Base-by-base conservation (phyloP, 1,140 invertebrate species). In the Zaprionus nigranus region DNA sequence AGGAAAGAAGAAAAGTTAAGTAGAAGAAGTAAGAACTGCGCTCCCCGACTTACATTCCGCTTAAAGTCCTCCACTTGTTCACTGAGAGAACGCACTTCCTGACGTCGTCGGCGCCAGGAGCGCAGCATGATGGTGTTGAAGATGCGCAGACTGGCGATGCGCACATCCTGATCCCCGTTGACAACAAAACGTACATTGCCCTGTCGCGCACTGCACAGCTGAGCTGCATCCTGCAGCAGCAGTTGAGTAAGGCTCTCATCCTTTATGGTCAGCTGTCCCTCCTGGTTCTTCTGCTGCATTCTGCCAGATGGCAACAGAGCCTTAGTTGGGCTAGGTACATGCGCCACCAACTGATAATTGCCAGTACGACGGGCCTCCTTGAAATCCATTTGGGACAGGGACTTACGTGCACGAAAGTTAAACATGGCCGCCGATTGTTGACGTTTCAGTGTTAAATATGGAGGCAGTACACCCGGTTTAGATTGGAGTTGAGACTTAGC, bases 351-450 rank as follows among this genome's bases (percentile, higher is more conserved):
- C 17, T 81, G 82, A 66, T 83, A 82, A 60, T 73, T 78, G 13
- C 79, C 82, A 0, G 82, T 76, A 20, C 90, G 90, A 7, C 81
- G 81, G 0, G 77, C 78, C 43, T 92, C 83, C 57, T 85, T 92
- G n/a, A 92, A 85, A 58, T 92, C 90, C 77, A 92, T 92, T 69
- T 92, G 90, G 1, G 90, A 92, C 0, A 88, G 28, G 0, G 90
- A 92, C 20, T 92, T 92, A 5, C 90, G 91, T 9, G 82, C 70
- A 1, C 69, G 78, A 15, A 78, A 92, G 22, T 79, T 88, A 1
- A 92, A 46, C 34, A 90, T 78, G 20, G 81, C 63, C 2, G 76
- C 76, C 0, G 90, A 75, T 12, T 75, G 75, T 22, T 90, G 90
- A 2, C 90, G 82, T 56, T 87, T 75, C 2, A 91, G 63, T 1